Base-by-base conservation (phyloP, 2,888 invertebrate species). In the Neria commutata region DNA sequence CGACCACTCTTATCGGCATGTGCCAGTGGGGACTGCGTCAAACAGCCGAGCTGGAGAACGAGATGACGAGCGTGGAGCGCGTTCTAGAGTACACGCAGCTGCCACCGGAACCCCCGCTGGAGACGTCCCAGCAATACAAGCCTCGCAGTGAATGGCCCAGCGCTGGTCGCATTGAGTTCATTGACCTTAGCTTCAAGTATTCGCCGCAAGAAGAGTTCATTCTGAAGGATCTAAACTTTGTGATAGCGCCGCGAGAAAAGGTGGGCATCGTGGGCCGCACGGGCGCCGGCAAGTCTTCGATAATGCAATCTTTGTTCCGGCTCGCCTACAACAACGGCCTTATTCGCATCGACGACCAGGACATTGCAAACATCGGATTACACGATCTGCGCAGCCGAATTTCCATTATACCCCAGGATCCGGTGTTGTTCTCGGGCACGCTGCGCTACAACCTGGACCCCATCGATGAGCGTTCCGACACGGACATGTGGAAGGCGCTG, bases 341-440 rank as follows among this genome's bases (percentile, higher is more conserved):
- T 23, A 87, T 96, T 33, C 78, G 83, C 58, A 91, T 96, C 56
- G 96, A 96, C 75, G 88, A 86, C 8, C 76, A 94, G 0, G 86
- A 91, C 58, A 90, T 88, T 0, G 86, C 85, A 46, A 83, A 83
- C n/a, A 85, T 95, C 34, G 91, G 91, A 1, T 83, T 95, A 3
- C 86, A 89, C 77, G 90, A 92, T 71, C 83, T 97, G 25, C 84
- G 96, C 49, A 87, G 86, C 54, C 90, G 88, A 70, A 91, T 97
- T 56, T 90, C 95, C 0, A 95, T 96, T 61, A 96, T 97, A 74
- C 96, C 96, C 0, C 96, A 96, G 84, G 94, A 94, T 73, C 94
- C 95, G 0, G 89, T 94, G 23, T 80, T 95, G 21, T 95, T 95
- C 78, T 91, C 91, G 0, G 91, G 91, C 8, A 88, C 90, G n/a